A percentile compares a stretch with the other conserved stretches of the same genome.
phyloP scores from a whole-genome alignment of 2,797 vertebrate genomes.

The Podargus strigoides region DNA sequence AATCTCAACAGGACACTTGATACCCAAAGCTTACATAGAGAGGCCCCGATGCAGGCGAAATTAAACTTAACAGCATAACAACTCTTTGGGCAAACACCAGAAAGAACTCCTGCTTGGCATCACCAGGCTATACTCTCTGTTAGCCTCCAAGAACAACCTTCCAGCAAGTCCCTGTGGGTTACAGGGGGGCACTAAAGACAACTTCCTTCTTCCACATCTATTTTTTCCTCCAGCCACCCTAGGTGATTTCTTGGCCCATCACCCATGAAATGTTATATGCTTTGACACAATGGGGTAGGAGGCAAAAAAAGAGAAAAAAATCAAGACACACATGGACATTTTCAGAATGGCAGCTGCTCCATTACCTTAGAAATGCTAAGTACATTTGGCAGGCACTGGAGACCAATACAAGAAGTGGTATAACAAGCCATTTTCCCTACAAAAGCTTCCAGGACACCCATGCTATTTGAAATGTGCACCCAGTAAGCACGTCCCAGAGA shows the following conservation, averaged over 20 bases:
- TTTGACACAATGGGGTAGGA: neutral
- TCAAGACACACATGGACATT: neutral
- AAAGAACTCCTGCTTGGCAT: neutral
- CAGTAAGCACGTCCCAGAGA: neutral
- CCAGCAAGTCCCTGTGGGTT: neutral
- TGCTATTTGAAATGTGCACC: neutral
- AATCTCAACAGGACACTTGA: slow-evolving; percentile 35
- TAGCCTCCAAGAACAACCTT: neutral
- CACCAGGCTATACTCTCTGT: neutral
- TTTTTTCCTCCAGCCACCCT: neutral
- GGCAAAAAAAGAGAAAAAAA: accelerated
- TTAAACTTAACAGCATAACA: neutral
- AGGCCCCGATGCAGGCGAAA: neutral
- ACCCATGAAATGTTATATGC: neutral
- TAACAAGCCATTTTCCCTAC: neutral
- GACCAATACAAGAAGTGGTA: neutral
- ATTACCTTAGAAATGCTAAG: neutral
- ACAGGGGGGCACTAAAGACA: neutral
- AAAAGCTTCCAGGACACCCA: neutral
- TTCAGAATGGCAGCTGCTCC: neutral
- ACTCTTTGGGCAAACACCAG: neutral
- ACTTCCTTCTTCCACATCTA: neutral
- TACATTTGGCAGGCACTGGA: neutral
- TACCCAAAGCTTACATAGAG: neutral
- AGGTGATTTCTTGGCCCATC: neutral